Base-by-base conservation (phyloP, 2,113 vertebrate genomes). In the Chaetura pelagica region DNA sequence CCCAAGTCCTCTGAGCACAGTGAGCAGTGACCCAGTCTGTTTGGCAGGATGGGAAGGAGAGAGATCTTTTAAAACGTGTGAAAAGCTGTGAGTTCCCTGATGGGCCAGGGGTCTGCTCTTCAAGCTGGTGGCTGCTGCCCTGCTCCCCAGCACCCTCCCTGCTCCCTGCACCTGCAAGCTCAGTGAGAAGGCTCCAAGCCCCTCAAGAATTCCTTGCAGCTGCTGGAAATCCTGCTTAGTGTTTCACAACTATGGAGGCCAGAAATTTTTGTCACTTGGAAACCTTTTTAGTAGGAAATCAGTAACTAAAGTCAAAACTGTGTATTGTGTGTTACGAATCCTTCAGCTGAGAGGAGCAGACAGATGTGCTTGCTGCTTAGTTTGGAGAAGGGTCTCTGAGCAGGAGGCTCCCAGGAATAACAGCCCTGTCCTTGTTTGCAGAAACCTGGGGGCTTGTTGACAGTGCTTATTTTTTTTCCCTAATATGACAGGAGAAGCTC, bases 181-280 rank as follows among this genome's bases (percentile, higher is more conserved):
- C 2, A 8, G 29, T 3, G 9, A 20, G 78, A 7, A 10, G 66
- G 29, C 23, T 27, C 34, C 44, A 3, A 6, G 23, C 27, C 3
- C n/a, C 4, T 0, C 29, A 8, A 1, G n/a, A 8, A 29, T 32
- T 12, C 7, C 12, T 3, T 15, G 6, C 9, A 2, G 20, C 29
- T 34, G 42, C 2, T 21, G 59, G 42, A 64, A 64, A 12, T 7
- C 2, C 18, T 7, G 8, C 15, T 10, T 11, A 3, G 9, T 4
- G 29, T 14, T 14, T 40, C 18, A 8, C 10, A 24, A 57, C 22
- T 9, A 1, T 2, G 17, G 57, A 42, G 30, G 34, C 7, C 57
- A 23, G 57, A 49, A 42, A 9, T 15, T 87, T 38, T 46, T 58
- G 10, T 20, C 55, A 69, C 26, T 55, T 68, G 40, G 48, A 74